Evolutionary conservation across 2,113 vertebrate genomes (phyloP).

Genomic region (Upupa epops): DNA sequence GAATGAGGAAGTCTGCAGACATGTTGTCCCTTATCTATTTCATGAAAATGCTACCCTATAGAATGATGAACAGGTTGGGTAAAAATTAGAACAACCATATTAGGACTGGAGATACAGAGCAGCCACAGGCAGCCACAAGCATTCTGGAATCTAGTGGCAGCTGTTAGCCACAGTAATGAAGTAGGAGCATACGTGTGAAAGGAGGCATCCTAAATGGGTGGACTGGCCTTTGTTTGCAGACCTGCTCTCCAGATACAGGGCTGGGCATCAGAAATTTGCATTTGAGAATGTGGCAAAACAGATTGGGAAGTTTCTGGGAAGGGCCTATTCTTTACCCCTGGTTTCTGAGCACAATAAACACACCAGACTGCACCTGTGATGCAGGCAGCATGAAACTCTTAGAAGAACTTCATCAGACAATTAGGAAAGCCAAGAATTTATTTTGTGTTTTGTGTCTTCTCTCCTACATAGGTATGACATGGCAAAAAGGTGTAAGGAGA

Average conservation of each 20-base stretch:
- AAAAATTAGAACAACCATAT: neutral
- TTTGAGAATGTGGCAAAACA: neutral
- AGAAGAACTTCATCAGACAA: neutral
- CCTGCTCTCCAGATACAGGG: neutral
- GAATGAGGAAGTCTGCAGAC: neutral
- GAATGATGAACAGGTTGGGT: neutral
- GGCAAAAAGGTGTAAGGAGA: neutral
- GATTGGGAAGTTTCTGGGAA: neutral
- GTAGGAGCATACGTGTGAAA: neutral
- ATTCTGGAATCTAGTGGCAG: neutral
- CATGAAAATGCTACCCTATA: neutral
- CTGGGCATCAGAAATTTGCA: neutral
- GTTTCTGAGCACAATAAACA: neutral
- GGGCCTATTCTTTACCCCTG: neutral
- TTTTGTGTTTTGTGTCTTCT: neutral
- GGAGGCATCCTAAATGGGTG: neutral
- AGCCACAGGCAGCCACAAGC: neutral
- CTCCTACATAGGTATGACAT: neutral
- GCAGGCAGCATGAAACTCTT: neutral
- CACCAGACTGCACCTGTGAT: neutral
- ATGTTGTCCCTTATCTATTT: neutral
- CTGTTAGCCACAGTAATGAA: neutral
- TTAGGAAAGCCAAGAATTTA: neutral
- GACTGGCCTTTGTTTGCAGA: accelerated
- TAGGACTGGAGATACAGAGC: neutral